Percentiles rank a stretch among this genome's conserved stretches.
phyloP scores from a whole-genome alignment of 1,140 invertebrate genomes.

The Drosophila baimaii region DNA sequence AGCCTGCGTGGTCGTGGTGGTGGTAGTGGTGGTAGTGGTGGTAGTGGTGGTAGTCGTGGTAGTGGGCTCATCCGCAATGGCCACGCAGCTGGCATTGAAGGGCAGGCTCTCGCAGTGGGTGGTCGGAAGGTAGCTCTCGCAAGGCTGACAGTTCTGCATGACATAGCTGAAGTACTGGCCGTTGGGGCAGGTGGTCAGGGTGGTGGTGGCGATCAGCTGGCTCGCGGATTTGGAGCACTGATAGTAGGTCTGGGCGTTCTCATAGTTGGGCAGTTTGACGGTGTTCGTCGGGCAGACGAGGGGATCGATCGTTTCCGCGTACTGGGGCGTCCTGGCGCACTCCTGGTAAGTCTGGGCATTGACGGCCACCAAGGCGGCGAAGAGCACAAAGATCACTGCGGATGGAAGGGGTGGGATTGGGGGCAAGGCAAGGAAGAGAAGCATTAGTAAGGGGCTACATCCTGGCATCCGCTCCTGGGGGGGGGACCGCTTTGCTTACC shows the following conservation, averaged over 20 bases:
- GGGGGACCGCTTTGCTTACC: constrained; percentile 59
- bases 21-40: background rate
- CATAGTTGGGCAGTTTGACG: constrained; percentile 58
- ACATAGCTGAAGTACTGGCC: constrained; percentile 45
- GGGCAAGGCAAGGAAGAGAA: constrained; percentile 1
- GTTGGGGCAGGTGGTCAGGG: background rate
- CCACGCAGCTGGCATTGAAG: constrained; percentile 13
- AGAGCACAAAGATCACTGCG: constrained; percentile 59
- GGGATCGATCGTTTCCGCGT: constrained; percentile 21
- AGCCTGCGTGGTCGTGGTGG: constrained; percentile 13
- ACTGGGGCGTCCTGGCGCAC: constrained; percentile 27
- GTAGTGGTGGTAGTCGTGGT: background rate
- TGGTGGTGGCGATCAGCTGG: too few relatives aligned
- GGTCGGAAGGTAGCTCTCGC: constrained; percentile 44
- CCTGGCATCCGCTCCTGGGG: constrained; percentile 18
- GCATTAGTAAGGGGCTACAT: constrained; percentile 7
- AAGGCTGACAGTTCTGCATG: constrained; percentile 34
- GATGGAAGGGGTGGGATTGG: too few relatives aligned
- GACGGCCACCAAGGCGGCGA: constrained; percentile 53
- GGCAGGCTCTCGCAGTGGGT: constrained; percentile 18
- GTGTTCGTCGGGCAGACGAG: constrained; percentile 12
- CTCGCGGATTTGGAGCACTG: background rate
- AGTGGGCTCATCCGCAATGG: constrained; percentile 3
- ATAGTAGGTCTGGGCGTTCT: constrained; percentile 46
- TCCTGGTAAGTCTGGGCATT: constrained; percentile 25